Evolutionary conservation across 2,113 vertebrate genomes (phyloP).

Genomic region (Galemys pyrenaicus): DNA sequence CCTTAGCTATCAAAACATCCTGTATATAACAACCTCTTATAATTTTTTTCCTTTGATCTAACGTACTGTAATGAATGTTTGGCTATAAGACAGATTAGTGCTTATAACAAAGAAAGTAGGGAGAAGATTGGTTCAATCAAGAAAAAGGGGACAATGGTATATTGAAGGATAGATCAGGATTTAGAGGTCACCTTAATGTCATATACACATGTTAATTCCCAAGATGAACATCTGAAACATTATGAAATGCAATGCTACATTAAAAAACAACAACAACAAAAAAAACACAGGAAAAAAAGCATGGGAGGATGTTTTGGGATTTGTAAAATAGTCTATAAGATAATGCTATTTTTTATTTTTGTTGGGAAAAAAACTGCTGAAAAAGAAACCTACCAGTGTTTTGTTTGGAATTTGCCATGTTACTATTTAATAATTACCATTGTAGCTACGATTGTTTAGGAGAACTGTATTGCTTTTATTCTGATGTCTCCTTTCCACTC

Average conservation of each 20-base stretch:
- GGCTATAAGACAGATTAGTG: too few relatives aligned
- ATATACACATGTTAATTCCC: too few relatives aligned
- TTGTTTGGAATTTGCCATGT: not conserved
- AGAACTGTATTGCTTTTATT: conserved; percentile 7
- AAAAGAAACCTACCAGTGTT: not conserved
- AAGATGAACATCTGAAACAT: too few relatives aligned
- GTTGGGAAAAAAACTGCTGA: not conserved
- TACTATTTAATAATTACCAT: not conserved
- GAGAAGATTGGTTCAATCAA: too few relatives aligned
- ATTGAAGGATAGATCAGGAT: too few relatives aligned
- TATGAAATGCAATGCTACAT: too few relatives aligned
- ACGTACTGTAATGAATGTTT: not conserved
- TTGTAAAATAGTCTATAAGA: not conserved
- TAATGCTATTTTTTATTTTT: not conserved
- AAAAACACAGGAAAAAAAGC: not conserved
- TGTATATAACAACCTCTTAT: not conserved
- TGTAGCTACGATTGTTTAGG: too few relatives aligned
- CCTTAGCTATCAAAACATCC: not conserved
- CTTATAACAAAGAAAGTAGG: too few relatives aligned
- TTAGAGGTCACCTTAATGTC: too few relatives aligned
- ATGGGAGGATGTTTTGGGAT: not conserved
- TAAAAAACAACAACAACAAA: too few relatives aligned
- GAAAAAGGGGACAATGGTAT: too few relatives aligned
- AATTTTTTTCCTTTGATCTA: not conserved
- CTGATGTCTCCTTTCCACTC: not conserved